These are phyloP conservation scores for Sepioteuthis lessoniana DNA, from an alignment of 2,888 invertebrate species.

Conservation along the genomic window DNA sequence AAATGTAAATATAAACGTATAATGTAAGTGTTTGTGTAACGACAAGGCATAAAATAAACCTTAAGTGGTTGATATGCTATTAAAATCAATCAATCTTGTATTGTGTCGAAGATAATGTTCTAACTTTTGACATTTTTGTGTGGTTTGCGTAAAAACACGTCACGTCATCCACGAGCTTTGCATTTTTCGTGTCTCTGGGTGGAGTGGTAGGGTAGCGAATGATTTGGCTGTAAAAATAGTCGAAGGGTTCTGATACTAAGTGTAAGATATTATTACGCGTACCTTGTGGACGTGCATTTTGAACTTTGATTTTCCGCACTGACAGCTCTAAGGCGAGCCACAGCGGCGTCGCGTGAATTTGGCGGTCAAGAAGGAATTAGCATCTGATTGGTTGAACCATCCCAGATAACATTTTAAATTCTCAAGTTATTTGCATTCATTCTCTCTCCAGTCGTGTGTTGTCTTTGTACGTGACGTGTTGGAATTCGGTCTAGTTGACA, in stretches of 20 bases:
- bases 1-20: no score
- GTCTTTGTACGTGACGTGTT: background rate
- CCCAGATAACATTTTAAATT: background rate
- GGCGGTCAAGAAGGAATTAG: background rate
- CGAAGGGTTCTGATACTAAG: background rate
- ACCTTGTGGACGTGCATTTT: background rate
- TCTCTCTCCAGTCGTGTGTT: background rate
- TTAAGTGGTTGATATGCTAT: no score
- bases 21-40: no score
- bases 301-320: background rate
- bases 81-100: background rate
- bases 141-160: background rate
- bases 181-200: background rate
- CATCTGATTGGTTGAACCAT: conserved; percentile 1
- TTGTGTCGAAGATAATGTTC: background rate
- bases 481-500: background rate
- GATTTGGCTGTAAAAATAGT: background rate
- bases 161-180: background rate
- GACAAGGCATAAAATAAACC: no score
- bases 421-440: background rate
- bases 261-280: background rate
- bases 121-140: background rate
- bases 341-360: background rate
- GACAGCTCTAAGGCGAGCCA: background rate
- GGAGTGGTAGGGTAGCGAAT: no score